phyloP scores from a whole-genome alignment of 1,140 invertebrate genomes.

The Tribolium madens region DNA sequence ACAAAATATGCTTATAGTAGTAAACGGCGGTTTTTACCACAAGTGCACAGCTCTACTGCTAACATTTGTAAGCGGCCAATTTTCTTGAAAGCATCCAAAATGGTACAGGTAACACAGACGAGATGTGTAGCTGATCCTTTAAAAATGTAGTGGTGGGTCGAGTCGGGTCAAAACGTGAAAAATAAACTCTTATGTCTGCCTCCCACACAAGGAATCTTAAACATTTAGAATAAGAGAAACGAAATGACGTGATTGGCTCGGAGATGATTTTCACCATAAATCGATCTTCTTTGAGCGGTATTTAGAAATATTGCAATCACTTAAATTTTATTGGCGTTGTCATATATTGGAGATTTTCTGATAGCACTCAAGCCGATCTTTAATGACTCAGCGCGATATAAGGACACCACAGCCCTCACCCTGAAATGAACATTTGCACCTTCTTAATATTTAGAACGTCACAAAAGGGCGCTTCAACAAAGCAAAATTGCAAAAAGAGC shows the following conservation, averaged over 20 bases:
- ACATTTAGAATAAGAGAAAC: constrained; percentile 47
- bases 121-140: constrained; percentile 55
- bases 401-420: constrained; percentile 5
- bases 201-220: constrained; percentile 47
- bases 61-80: constrained; percentile 56
- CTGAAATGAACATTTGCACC: not conserved
- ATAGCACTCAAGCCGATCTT: not conserved
- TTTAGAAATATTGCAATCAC: constrained; percentile 49
- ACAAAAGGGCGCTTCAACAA: constrained; percentile 31
- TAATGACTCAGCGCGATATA: constrained; percentile 33
- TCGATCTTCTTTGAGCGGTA: constrained; percentile 41
- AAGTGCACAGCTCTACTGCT: constrained; percentile 39
- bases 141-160: constrained; percentile 55
- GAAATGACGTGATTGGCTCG: constrained; percentile 41
- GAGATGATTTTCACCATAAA: constrained; percentile 41
- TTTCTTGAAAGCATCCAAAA: constrained; percentile 57
- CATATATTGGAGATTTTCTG: constrained; percentile 44
- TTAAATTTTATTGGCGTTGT: constrained; percentile 48
- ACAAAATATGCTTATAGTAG: constrained; percentile 49
- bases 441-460: constrained; percentile 35
- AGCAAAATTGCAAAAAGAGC: constrained; percentile 26
- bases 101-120: constrained; percentile 54
- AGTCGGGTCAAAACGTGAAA: constrained; percentile 45
- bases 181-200: constrained; percentile 49
- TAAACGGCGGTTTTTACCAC: constrained; percentile 41